Conservation (phyloP, 2,113 vertebrate genomes). For the Acrocephalus kingi region DNA sequence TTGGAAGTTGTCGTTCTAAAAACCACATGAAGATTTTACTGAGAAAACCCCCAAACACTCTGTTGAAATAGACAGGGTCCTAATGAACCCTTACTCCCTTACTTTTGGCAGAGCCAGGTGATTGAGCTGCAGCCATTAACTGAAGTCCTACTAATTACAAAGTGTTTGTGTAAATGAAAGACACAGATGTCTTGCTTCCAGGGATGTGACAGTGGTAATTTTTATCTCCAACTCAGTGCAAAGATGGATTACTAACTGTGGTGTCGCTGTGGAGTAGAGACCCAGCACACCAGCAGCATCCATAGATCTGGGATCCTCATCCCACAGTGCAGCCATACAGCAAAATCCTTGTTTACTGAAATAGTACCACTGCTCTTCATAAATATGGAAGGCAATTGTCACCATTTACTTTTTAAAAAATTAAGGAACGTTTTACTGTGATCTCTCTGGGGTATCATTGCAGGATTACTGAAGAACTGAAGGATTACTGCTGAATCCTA, state of each 20-base stretch:
- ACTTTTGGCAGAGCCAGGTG: background rate
- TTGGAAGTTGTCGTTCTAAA: constrained; percentile 48
- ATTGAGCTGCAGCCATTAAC: background rate
- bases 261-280: background rate
- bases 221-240: background rate
- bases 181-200: background rate
- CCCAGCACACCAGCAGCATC: background rate
- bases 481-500: background rate
- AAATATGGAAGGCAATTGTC: background rate
- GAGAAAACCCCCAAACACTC: background rate
- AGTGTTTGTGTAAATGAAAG: background rate
- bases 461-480: background rate
- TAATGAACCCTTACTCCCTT: background rate
- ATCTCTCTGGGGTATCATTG: background rate
- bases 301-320: background rate
- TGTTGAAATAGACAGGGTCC: background rate
- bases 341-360: background rate
- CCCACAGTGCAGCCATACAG: background rate
- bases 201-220: background rate
- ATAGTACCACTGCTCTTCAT: background rate
- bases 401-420: background rate
- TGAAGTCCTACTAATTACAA: background rate
- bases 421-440: background rate
- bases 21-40: background rate
- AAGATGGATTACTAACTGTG: background rate